These are phyloP conservation scores for Drosophila murphyi DNA, from an alignment of 1,140 invertebrate genomes.

Conservation along the genomic window DNA sequence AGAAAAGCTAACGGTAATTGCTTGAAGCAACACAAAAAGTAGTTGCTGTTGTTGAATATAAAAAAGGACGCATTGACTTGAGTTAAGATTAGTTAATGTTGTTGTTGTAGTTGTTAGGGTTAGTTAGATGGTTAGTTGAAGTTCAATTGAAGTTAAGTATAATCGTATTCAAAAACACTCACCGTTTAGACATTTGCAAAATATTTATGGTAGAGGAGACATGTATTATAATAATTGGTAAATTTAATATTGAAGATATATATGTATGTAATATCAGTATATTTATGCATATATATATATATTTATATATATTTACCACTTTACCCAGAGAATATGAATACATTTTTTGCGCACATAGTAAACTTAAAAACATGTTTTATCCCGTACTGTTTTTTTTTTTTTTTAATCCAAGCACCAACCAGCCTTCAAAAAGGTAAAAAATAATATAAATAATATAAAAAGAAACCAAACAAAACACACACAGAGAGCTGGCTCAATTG, in stretches of 20 bases:
- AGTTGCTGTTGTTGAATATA: constrained; percentile 5
- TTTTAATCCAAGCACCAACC: constrained; percentile 73
- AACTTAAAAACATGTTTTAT: constrained; percentile 64
- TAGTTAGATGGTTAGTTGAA: constrained; percentile 36
- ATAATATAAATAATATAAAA: constrained; percentile 11
- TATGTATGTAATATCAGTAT: constrained; percentile 46
- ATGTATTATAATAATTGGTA: constrained; percentile 58
- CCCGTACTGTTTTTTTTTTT: constrained; percentile 41
- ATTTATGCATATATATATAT: constrained; percentile 12
- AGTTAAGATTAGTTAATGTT: constrained; percentile 22
- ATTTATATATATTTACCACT: constrained; percentile 60
- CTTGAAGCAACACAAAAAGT: constrained; percentile 41
- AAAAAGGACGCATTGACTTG: constrained; percentile 21
- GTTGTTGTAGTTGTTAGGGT: constrained; percentile 42
- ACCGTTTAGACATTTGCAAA: constrained; percentile 83
- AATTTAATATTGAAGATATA: constrained; percentile 54
- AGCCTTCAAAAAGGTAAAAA: constrained; percentile 53
- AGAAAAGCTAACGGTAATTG: constrained; percentile 13
- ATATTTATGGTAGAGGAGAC: constrained; percentile 70
- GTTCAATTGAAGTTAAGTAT: constrained; percentile 52
- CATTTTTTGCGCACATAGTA: constrained; percentile 68
- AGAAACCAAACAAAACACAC: constrained; percentile 38
- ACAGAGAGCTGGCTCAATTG: constrained; percentile 17
- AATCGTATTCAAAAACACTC: constrained; percentile 82
- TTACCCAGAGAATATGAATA: constrained; percentile 77